A percentile compares a stretch with the other conserved stretches of the same genome.
Evolutionary conservation across 92 coral and sea anemone species (phyloP).

Genomic region (Siderastrea siderea): DNA sequence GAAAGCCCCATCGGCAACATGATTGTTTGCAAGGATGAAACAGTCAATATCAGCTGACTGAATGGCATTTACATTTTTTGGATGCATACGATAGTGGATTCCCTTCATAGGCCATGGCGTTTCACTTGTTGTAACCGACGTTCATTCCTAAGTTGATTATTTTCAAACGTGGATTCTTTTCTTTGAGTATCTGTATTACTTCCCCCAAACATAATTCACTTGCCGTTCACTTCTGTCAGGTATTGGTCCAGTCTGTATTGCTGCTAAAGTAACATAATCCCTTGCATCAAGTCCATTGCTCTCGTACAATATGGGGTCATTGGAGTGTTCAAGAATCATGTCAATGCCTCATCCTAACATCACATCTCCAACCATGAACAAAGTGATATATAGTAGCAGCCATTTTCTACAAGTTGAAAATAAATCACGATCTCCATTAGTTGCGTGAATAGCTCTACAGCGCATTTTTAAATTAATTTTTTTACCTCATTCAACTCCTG

Average conservation of each 20-base stretch:
- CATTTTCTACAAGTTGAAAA: too few species aligned
- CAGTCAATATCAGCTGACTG: conserved; percentile 82
- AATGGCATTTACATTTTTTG: conserved; percentile 81
- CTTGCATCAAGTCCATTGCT: conserved; percentile 84
- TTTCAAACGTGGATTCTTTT: conserved; percentile 78
- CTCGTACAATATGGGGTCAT: conserved; percentile 82
- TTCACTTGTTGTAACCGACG: conserved; percentile 82
- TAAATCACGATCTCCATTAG: too few species aligned
- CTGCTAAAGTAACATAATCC: conserved; percentile 84
- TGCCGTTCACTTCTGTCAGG: conserved; percentile 79
- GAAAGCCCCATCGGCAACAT: conserved; percentile 91
- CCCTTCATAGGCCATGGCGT: conserved; percentile 93
- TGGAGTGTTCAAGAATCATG: too few species aligned
- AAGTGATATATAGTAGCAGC: too few species aligned
- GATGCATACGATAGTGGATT: conserved; percentile 92
- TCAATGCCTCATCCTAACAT: too few species aligned
- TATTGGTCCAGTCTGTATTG: conserved; percentile 76
- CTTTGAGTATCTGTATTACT: conserved; percentile 73
- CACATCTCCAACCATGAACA: too few species aligned
- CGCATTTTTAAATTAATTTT: too few species aligned
- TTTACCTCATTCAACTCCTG: too few species aligned
- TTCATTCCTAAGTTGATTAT: conserved; percentile 89
- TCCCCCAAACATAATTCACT: conserved; percentile 85
- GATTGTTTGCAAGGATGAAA: conserved; percentile 85
- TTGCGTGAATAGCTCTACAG: too few species aligned